These are phyloP conservation scores for Drosophila parvula DNA, from an alignment of 1,140 invertebrate genomes.

Conservation along the genomic window DNA sequence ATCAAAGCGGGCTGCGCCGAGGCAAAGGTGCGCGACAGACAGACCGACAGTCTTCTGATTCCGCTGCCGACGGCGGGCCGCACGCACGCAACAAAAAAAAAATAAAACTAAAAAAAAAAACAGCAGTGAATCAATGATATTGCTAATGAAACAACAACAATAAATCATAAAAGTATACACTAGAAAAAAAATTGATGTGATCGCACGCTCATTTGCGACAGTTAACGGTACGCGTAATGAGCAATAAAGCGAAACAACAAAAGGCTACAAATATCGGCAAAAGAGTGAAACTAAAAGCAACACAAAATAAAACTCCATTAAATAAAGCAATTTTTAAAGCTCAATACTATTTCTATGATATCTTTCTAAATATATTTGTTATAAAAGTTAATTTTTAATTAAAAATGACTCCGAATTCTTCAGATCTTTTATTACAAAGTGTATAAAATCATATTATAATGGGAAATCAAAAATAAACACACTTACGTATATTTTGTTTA, in stretches of 20 bases:
- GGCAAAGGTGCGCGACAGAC: conserved; percentile 75
- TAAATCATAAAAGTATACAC: conserved; percentile 25
- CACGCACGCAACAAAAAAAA: conserved; percentile 60
- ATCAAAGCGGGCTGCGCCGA: conserved; percentile 68
- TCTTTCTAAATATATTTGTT: neutral
- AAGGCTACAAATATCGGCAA: conserved; percentile 18
- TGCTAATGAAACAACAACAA: conserved; percentile 29
- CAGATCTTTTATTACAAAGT: neutral
- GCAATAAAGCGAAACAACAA: conserved; percentile 23
- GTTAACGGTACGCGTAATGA: conserved; percentile 64
- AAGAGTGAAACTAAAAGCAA: conserved; percentile 37
- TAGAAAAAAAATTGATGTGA: conserved; percentile 6
- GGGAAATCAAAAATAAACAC: neutral
- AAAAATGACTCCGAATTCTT: neutral
- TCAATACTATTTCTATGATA: neutral
- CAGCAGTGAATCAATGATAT: conserved; percentile 33
- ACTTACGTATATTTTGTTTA: neutral
- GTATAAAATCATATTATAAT: neutral
- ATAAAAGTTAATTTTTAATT: rapidly evolving
- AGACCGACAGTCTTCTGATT: conserved; percentile 78
- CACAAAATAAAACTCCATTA: conserved; percentile 15
- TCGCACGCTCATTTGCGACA: conserved; percentile 50
- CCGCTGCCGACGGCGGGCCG: conserved; percentile 72
- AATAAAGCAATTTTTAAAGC: neutral
- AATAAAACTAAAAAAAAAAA: conserved; percentile 39